Conservation (phyloP, 2,888 invertebrate genomes). For the Hemistola chrysoprasaria region DNA sequence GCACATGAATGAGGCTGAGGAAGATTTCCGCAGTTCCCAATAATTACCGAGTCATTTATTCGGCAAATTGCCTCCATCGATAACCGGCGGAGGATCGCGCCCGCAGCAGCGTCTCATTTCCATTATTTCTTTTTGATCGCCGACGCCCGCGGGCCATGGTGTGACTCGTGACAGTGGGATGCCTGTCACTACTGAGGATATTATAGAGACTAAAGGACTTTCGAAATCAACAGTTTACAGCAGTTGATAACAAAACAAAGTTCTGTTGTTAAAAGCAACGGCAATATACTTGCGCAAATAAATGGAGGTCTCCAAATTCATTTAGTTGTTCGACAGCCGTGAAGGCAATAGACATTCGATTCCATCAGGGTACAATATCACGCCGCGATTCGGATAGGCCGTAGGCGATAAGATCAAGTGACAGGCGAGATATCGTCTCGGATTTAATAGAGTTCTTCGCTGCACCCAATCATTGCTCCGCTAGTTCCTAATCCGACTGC, state of each 20-base stretch:
- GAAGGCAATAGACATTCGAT: conserved; percentile 33
- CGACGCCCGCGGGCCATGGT: conserved; percentile 44
- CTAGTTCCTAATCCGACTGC: conserved; percentile 38
- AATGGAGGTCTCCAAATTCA: conserved; percentile 5
- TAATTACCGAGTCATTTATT: conserved; percentile 50
- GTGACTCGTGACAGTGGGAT: conserved; percentile 44
- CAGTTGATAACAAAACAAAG: no score
- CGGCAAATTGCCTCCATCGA: conserved; percentile 65
- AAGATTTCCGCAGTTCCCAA: conserved; percentile 12
- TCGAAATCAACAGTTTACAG: not conserved
- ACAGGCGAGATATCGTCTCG: conserved; percentile 68
- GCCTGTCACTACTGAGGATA: conserved; percentile 22
- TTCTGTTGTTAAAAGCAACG: no score
- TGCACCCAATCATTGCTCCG: conserved; percentile 65
- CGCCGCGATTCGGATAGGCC: conserved; percentile 48
- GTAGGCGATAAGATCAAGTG: conserved; percentile 62
- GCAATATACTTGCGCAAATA: no score
- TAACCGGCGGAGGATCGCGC: conserved; percentile 52
- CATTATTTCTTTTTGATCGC: conserved; percentile 57
- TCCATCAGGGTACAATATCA: conserved; percentile 38
- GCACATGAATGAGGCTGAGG: not conserved
- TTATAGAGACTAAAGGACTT: conserved; percentile 12
- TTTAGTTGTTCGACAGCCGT: not conserved
- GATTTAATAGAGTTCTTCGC: conserved; percentile 69
- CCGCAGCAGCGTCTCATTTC: conserved; percentile 58